Percentiles rank a stretch among this genome's conserved stretches.
Evolutionary conservation across 2,888 invertebrate species (phyloP).

Genomic region (Listrodromus nycthemerus): DNA sequence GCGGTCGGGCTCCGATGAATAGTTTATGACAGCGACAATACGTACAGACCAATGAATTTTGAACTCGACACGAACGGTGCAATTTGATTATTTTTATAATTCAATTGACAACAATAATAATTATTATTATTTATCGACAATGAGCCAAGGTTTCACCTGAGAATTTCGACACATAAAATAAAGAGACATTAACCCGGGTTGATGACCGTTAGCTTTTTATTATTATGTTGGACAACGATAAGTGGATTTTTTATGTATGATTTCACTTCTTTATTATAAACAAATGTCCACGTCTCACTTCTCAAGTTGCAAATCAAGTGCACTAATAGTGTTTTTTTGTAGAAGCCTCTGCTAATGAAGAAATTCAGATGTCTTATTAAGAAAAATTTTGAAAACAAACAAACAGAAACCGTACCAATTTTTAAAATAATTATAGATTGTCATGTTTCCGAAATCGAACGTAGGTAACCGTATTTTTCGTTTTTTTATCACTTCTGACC

Average conservation of each 20-base stretch:
- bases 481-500: background rate
- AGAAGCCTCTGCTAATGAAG: background rate
- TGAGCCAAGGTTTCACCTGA: conserved; percentile 6
- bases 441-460: background rate
- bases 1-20: conserved; percentile 32
- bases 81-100: background rate
- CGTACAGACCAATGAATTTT: background rate
- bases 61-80: background rate
- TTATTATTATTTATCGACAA: conserved; percentile 10
- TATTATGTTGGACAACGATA: background rate
- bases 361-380: background rate
- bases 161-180: background rate
- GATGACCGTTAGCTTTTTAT: background rate
- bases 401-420: background rate
- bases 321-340: background rate
- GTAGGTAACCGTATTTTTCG: background rate
- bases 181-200: background rate
- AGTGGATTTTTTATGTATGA: background rate
- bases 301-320: background rate
- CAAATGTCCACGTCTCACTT: background rate
- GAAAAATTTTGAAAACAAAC: too few relatives aligned
- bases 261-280: background rate
- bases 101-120: background rate
- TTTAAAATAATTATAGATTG: background rate
- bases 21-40: conserved; percentile 10